Conservation (phyloP, 1,140 invertebrate species). For the Parasteatoda tepidariorum region DNA sequence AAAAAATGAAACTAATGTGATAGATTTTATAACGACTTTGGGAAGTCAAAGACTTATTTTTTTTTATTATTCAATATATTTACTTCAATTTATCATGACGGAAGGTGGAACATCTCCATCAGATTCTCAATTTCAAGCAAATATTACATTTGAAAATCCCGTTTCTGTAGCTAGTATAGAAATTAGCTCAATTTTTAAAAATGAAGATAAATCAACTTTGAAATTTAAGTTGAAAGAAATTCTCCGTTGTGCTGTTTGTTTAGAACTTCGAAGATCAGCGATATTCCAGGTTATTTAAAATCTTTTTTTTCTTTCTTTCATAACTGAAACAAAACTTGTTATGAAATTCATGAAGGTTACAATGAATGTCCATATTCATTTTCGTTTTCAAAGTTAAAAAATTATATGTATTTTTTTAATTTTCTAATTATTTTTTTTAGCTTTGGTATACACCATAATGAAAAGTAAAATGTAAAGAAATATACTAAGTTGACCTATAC, state of each 20-base stretch:
- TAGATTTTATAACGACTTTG: too few relatives aligned
- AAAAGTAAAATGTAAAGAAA: not conserved
- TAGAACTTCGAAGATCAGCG: constrained; percentile 21
- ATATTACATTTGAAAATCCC: not conserved
- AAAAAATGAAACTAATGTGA: too few relatives aligned
- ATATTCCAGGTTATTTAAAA: constrained; percentile 20
- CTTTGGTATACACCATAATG: not conserved
- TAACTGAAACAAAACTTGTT: not conserved
- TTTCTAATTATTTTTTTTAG: not conserved
- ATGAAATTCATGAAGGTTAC: not conserved
- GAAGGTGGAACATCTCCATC: not conserved
- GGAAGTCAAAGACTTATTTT: too few relatives aligned
- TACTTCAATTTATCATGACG: not conserved
- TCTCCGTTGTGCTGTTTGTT: constrained; percentile 15
- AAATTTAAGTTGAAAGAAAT: constrained; percentile 8
- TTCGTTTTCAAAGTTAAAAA: not conserved
- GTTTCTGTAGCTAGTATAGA: not conserved
- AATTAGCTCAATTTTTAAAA: not conserved
- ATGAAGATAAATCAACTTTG: not conserved
- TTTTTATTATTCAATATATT: too few relatives aligned
- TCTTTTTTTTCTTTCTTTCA: not conserved
- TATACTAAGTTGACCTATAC: too few relatives aligned
- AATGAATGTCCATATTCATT: not conserved
- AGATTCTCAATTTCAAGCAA: not conserved
- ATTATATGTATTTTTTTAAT: not conserved